phyloP scores from a whole-genome alignment of 2,113 vertebrate genomes.

The Sminthopsis crassicaudata region DNA sequence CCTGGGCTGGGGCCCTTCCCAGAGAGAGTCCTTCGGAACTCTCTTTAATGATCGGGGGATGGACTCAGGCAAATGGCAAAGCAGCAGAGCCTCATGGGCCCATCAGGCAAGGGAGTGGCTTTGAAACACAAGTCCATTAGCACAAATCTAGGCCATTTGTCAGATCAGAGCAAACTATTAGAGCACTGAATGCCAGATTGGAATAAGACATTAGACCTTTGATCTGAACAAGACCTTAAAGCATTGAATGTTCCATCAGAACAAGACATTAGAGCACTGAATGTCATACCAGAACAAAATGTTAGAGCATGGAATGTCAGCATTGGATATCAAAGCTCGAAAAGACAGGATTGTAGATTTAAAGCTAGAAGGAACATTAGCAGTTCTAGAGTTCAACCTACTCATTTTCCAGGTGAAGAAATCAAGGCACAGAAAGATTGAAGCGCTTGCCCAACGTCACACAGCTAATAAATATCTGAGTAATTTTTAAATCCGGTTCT shows the following conservation, averaged over 20 bases:
- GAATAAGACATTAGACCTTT: neutral
- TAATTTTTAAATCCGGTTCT: neutral
- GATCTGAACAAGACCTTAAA: neutral
- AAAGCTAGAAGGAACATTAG: neutral
- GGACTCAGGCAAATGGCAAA: neutral
- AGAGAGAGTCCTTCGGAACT: neutral
- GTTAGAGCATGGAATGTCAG: no score
- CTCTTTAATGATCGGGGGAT: neutral
- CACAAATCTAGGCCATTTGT: neutral
- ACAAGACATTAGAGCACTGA: neutral
- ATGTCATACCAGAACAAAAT: no score
- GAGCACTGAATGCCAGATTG: neutral
- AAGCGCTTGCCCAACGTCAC: neutral
- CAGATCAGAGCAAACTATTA: neutral
- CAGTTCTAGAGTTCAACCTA: neutral
- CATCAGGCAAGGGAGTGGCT: neutral
- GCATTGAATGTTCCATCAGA: neutral
- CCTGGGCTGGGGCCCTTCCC: neutral
- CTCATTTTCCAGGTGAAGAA: neutral
- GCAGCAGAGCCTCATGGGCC: neutral
- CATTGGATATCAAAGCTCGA: neutral
- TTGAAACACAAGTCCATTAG: neutral
- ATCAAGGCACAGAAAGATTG: neutral
- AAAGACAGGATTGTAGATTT: neutral
- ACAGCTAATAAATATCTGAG: neutral